phyloP scores from a whole-genome alignment of 2,797 vertebrate species.

The Sciurus carolinensis region DNA sequence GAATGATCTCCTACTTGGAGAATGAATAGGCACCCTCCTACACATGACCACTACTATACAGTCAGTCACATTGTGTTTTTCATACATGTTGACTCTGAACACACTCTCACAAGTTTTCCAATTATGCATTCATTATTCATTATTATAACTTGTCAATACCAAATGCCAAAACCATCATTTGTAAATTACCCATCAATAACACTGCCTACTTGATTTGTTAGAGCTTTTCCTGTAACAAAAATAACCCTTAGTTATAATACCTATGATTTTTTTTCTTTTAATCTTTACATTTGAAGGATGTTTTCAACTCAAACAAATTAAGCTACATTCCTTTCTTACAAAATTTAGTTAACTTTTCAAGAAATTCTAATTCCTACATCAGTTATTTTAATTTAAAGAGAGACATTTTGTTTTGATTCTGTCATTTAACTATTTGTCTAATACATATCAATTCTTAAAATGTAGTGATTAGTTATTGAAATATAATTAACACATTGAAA shows the following conservation, averaged over 20 bases:
- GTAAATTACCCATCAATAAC: neutral
- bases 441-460: neutral
- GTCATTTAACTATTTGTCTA: neutral
- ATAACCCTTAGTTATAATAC: neutral
- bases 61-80: neutral
- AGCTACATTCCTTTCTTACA: neutral
- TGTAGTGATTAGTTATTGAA: neutral
- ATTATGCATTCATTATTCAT: neutral
- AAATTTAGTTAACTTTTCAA: neutral
- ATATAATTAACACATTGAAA: neutral
- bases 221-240: neutral
- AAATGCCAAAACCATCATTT: neutral
- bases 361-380: neutral
- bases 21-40: neutral
- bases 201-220: neutral
- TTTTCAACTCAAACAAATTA: neutral
- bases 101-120: neutral
- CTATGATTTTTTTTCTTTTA: neutral
- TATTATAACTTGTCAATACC: neutral
- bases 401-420: slow-evolving; percentile 6
- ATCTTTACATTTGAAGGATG: neutral
- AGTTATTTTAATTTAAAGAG: neutral
- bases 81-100: neutral
- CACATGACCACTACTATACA: neutral
- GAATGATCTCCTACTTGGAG: neutral